phyloP scores from a whole-genome alignment of 2,113 vertebrate genomes.

The Leptobrachium leishanense region DNA sequence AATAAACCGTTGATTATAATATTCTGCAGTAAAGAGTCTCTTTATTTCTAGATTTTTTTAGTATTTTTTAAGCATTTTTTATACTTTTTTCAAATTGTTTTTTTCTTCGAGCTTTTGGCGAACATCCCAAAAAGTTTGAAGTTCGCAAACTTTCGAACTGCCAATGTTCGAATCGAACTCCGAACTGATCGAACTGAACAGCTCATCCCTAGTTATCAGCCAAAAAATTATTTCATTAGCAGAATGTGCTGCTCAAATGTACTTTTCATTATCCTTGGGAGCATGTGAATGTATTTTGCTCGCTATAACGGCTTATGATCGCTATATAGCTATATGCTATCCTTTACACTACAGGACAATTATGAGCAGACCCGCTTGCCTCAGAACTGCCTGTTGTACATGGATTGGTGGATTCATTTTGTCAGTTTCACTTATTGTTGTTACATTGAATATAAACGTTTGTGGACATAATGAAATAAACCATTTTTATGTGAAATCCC shows the following conservation, averaged over 20 bases:
- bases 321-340: constrained; percentile 49
- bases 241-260: constrained; percentile 54
- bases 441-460: constrained; percentile 51
- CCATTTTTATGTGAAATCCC: constrained; percentile 58
- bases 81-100: too few species aligned
- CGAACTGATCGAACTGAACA: too few species aligned
- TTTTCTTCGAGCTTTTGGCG: too few species aligned
- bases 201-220: too few species aligned
- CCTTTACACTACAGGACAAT: constrained; percentile 51
- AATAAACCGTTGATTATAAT: too few species aligned
- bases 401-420: constrained; percentile 51
- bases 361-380: constrained; percentile 49
- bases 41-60: too few species aligned
- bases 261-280: constrained; percentile 51
- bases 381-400: not conserved
- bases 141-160: too few species aligned
- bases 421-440: constrained; percentile 43
- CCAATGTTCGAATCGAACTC: too few species aligned
- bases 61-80: too few species aligned
- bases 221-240: constrained; percentile 48
- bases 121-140: too few species aligned
- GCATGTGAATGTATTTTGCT: constrained; percentile 54
- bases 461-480: constrained; percentile 50
- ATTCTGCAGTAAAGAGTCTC: too few species aligned
- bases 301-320: constrained; percentile 53